Evolutionary conservation across 2,797 vertebrate species (phyloP).

Genomic region (Pteropus rufus): DNA sequence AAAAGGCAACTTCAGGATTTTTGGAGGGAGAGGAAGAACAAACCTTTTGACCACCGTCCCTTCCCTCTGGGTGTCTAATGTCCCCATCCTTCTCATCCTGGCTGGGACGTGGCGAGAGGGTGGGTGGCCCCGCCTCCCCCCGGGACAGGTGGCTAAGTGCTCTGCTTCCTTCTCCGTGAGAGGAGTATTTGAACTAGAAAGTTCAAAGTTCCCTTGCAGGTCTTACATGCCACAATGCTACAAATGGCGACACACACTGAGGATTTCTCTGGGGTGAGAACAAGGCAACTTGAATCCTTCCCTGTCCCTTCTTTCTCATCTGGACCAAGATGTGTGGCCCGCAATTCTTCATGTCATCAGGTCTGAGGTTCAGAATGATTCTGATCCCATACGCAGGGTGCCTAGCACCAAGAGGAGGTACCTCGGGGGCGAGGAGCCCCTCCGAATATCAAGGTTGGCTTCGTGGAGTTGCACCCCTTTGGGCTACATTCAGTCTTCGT

Average conservation of each 20-base stretch:
- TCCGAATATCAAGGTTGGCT: neutral
- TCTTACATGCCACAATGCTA: neutral
- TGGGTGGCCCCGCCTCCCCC: rapidly evolving
- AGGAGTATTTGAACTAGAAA: neutral
- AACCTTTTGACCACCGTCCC: neutral
- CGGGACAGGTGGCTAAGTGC: too few species aligned
- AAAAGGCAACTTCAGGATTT: neutral
- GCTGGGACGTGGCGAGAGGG: rapidly evolving
- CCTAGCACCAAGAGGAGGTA: rapidly evolving
- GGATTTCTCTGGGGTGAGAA: neutral
- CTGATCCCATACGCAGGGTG: neutral
- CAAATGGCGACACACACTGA: too few species aligned
- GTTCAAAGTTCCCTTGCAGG: neutral
- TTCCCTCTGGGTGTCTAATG: neutral
- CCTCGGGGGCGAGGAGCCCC: rapidly evolving
- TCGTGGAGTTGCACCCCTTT: neutral
- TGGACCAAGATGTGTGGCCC: neutral
- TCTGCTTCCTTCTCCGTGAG: neutral
- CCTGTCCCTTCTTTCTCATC: neutral
- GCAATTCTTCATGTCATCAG: neutral
- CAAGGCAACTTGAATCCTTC: neutral
- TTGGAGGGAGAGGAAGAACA: neutral
- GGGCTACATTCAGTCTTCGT: neutral
- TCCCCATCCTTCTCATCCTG: rapidly evolving
- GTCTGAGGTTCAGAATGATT: neutral